A percentile compares a stretch with the other conserved stretches of the same genome.
phyloP scores from a whole-genome alignment of 2,113 vertebrate genomes.

The Polyodon spathula region DNA sequence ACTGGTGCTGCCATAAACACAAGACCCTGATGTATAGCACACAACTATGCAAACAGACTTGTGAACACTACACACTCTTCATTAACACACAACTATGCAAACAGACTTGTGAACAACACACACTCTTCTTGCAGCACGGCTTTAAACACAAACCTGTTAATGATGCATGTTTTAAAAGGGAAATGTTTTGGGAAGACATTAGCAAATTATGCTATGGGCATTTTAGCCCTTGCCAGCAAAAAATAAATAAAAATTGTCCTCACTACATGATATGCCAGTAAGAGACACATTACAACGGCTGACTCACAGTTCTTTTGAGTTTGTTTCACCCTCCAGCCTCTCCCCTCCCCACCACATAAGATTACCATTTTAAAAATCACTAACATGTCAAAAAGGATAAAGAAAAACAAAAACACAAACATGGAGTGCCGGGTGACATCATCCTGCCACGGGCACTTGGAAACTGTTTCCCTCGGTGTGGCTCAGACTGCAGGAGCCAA shows the following conservation, averaged over 20 bases:
- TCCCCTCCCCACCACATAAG: background rate
- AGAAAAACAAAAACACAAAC: background rate
- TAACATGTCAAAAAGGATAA: background rate
- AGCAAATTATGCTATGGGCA: too few relatives aligned
- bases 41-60: too few relatives aligned
- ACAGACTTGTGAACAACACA: too few relatives aligned
- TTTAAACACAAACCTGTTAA: too few relatives aligned
- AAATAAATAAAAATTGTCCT: background rate
- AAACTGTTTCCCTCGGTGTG: background rate
- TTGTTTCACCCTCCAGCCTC: background rate
- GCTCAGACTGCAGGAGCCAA: background rate
- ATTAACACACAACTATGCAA: too few relatives aligned
- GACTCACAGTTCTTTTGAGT: background rate
- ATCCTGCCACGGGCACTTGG: background rate
- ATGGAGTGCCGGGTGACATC: conserved; percentile 1
- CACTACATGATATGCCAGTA: background rate
- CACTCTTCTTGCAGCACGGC: too few relatives aligned
- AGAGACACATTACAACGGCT: background rate
- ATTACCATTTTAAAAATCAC: background rate
- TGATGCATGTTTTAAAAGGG: too few relatives aligned
- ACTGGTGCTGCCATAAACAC: too few relatives aligned
- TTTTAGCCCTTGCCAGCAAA: too few relatives aligned
- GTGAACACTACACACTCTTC: too few relatives aligned
- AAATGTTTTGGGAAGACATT: too few relatives aligned
- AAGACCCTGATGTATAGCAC: too few relatives aligned